Base-by-base conservation (phyloP, 2,797 vertebrate species). In the Acanthurus tractus region DNA sequence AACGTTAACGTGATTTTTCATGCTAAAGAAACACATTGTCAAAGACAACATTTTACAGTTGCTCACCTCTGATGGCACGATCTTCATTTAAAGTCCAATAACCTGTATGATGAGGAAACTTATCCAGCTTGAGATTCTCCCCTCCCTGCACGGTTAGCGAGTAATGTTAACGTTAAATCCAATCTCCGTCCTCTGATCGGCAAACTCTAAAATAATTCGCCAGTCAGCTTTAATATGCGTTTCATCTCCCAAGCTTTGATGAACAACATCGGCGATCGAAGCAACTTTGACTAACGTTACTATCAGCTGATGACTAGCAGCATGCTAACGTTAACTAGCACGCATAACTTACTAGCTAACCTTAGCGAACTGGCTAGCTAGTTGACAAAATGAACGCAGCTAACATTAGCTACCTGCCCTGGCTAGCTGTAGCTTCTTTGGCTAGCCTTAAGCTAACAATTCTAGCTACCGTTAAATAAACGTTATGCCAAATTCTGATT, bases 1-100 rank as follows among this genome's bases (percentile, higher is more conserved):
- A 48, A 57, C 50, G 36, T 52, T 57, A 48, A 66, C 11, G 15
- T 63, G 6, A 36, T 20, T 50, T 17, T n/a, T 48, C 15, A 34
- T 65, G 50, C 13, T 15, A 36, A 62, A 10, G 13, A 61, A 22
- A 1, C 18, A 1, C 45, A 45, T 14, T 22, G 38, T 67, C 42
- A 63, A 63, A 70, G 0, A 56, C 22, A 65, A 48, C 4, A n/a
- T 29, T 59, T 59, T n/a, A 15, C 11, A 70, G 34, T 46, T 62
- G 59, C 95, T 94, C 78, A 96, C 95, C 95, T 96, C 91, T 95
- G 93, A 95, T 95, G 94, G 92, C 94, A 94, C 93, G 95, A 95
- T 95, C 95, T 96, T 96, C 95, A 95, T 96, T 95, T 96, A 96
- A 95, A 95, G 94, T 95, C 93, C 94, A 95, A 94, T 94, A 95